These are phyloP conservation scores for Nanorana parkeri DNA, from an alignment of 2,113 vertebrate genomes.

Conservation along the genomic window DNA sequence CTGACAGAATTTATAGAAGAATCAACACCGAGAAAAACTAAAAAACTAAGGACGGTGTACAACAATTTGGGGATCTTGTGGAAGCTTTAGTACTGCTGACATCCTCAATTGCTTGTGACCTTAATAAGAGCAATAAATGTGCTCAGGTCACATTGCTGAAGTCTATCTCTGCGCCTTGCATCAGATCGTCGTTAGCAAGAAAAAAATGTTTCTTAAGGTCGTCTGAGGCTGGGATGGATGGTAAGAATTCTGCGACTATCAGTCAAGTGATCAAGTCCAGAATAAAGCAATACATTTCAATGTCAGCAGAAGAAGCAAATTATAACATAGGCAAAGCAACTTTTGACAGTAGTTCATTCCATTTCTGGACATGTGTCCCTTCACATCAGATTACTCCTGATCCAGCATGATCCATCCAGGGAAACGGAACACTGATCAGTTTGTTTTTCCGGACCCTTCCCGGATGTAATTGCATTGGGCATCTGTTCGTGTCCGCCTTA, in stretches of 20 bases:
- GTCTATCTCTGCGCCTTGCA: constrained; percentile 6
- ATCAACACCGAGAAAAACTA: not conserved
- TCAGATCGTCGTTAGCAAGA: not conserved
- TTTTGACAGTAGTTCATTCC: too few species aligned
- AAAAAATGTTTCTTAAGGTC: constrained; percentile 16
- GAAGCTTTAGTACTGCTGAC: constrained; percentile 20
- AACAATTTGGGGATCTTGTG: constrained; percentile 13
- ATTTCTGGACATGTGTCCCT: too few species aligned
- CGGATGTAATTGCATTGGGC: too few species aligned
- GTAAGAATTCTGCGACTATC: not conserved
- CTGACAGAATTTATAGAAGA: not conserved
- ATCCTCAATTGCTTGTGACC: constrained; percentile 1
- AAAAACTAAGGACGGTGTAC: not conserved
- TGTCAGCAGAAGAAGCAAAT: not conserved
- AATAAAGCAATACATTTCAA: not conserved
- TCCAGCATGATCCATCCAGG: too few species aligned
- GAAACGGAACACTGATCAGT: too few species aligned
- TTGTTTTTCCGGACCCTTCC: too few species aligned
- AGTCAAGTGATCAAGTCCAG: constrained; percentile 23
- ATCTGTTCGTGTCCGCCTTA: too few species aligned
- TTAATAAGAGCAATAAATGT: constrained; percentile 28
- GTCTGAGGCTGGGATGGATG: constrained; percentile 6
- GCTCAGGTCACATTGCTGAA: constrained; percentile 31
- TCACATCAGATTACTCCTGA: too few species aligned
- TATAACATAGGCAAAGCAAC: not conserved